Base-by-base conservation (phyloP, 2,113 vertebrate genomes). In the Gopherus flavomarginatus region DNA sequence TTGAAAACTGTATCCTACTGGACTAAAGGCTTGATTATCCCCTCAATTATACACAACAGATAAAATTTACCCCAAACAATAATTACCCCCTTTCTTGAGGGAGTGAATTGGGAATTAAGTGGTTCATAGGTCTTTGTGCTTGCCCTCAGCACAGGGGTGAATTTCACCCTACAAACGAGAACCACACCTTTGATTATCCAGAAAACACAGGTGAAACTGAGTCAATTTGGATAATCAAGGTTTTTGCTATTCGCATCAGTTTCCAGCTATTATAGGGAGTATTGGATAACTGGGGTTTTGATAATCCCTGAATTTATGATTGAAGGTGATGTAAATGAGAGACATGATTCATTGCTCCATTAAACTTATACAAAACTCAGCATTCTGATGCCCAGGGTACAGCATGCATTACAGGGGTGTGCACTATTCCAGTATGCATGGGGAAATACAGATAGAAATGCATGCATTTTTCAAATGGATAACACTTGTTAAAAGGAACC, bases 111-210 rank as follows among this genome's bases (percentile, higher is more conserved):
- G 11, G 31, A 2, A 8, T 2, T 62, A 0, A 6, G 21, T 42
- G 47, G 1, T 38, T 0, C 14, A 3, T 1, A 86, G 6, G 22
- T 22, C 16, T 90, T 86, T 69, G 3, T 3, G 14, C 2, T 11
- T 5, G 0, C 3, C 81, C 91, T 75, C 83, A 47, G 31, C 7
- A 12, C 29, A 9, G 16, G 62, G 62, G 8, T 69, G 62, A 69
- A 69, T 69, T 77, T 77, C 21, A 44, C 10, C 72, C 72, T 77
- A 77, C 22, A 77, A 77, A 42, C 6, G 22, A 77, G 38, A 44
- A 44, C 72, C n/a, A 38, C 19, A 44, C 24, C 11, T 44, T 4
- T 4, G 81, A 86, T 69, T 80, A n/a, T 14, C 21, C 50, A 38
- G 27, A 90, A 90, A 1, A 3, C 6, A 9, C 11, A 89, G 4